Evolutionary conservation across 1,140 invertebrate species (phyloP).

Genomic region (Saccostrea echinata): DNA sequence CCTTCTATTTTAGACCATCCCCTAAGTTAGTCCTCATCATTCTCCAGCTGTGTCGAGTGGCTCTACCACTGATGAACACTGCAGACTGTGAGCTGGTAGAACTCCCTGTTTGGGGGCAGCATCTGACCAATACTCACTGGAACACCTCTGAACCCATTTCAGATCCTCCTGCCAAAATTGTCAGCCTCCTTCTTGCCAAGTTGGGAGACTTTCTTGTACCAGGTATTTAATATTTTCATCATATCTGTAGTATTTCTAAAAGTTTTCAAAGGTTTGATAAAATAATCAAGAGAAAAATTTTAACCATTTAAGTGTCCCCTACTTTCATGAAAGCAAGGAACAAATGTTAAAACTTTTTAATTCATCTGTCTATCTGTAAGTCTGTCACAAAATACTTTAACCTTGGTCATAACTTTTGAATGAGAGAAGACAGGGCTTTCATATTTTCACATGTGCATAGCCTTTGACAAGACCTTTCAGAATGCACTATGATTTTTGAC

Average conservation of each 20-base stretch:
- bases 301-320: too few relatives aligned
- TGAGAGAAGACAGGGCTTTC: too few relatives aligned
- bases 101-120: conserved; percentile 75
- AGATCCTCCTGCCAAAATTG: conserved; percentile 76
- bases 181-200: conserved; percentile 77
- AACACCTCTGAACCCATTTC: conserved; percentile 68
- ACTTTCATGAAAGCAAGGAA: too few relatives aligned
- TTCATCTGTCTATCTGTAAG: too few relatives aligned
- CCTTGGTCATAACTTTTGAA: too few relatives aligned
- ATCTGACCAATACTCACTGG: conserved; percentile 67
- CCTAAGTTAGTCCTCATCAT: conserved; percentile 80
- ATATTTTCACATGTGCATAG: too few relatives aligned
- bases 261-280: too few relatives aligned
- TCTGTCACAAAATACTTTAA: too few relatives aligned
- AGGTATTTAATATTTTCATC: conserved; percentile 62
- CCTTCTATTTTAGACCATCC: conserved; percentile 73
- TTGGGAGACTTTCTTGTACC: conserved; percentile 80
- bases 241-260: background rate
- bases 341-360: too few relatives aligned
- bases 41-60: conserved; percentile 79
- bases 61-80: conserved; percentile 78
- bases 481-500: too few relatives aligned
- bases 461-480: too few relatives aligned
- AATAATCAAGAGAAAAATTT: too few relatives aligned
- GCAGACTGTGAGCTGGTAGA: conserved; percentile 76